Base-by-base conservation (phyloP, 2,113 vertebrate species). In the Heterochromis multidens region DNA sequence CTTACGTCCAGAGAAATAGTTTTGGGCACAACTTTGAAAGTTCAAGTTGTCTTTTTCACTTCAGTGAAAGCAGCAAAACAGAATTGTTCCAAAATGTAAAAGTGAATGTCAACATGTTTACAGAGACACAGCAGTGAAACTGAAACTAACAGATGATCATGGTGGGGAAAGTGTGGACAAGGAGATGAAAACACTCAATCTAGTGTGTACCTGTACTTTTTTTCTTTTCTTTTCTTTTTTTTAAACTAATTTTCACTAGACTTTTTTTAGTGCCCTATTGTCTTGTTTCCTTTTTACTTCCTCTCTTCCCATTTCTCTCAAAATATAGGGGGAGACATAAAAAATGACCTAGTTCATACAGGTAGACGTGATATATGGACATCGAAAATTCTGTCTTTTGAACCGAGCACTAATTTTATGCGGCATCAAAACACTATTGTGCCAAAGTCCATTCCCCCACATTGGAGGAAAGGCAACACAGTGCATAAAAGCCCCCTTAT, bases 371-470 rank as follows among this genome's bases (percentile, higher is more conserved):
- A 92, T 92, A 52, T 87, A 91, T 92, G 81, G 56, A 56, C 65
- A 31, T 46, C 1, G 25, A 65, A 59, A 82, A 49, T 12, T 33
- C 27, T 16, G 63, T 77, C 27, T 91, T 90, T 88, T 88, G 67
- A 91, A 84, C 79, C 19, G 19, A 1, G 29, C 76, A 80, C 72
- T 90, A 89, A 90, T 94, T 91, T 87, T 91, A 86, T 81, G 52
- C 52, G 0, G 72, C 87, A 89, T 89, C 89, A 79, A 83, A 84
- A 89, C 63, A 59, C 60, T 29, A 85, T 76, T 91, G 85, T 85
- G 85, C 56, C 67, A 35, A 63, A 70, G 79, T 76, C 77, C 79
- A 35, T 77, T 52, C 57, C 60, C 65, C 77, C 19, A 65, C 52
- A 37, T 1, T 49, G 37, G 21, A 77, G 87, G n/a, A 10, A 46